Evolutionary conservation across 1,140 invertebrate species (phyloP), one percentile per base, ranked within the genome.

Genomic region (Stenopsyche tienmushanensis): DNA sequence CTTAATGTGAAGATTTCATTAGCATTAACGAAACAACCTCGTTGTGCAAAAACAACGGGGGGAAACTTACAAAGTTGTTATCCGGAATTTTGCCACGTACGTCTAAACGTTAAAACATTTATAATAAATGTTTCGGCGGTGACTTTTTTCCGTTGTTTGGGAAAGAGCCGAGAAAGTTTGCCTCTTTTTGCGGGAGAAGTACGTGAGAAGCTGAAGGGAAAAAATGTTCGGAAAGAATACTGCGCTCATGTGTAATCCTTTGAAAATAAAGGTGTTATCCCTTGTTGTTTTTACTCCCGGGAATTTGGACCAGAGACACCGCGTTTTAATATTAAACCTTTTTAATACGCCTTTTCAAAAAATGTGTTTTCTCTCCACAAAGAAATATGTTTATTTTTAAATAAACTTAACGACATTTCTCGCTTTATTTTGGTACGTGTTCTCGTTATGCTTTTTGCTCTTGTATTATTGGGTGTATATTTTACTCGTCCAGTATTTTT

Each of bases 41-140:
- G 23, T 60, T 44, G 57, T 26, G 57, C 24, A 18, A 47, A 26
- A 60, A 47, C 42, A 34, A 60, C 2, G 39, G n/a, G 23, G 52
- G 21, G 42, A 60, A 47, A 45, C 42, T 47, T 47, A 26, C 10
- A 60, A 60, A 60, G 57, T 60, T 60, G 57, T 60, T 60, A 60
- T 60, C 52, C 52, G 21, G 62, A 64, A 54, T 54, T 64, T 54
- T 23, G 50, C 62, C 41, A 47, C 62, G 52, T 53, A 54, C 62
- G 50, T 64, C 29, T 45, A 64, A 54, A 64, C 50, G 62, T 45
- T 64, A 54, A 64, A 64, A 64, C 62, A 64, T 64, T 54, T 64
- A 64, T 64, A 54, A 64, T 64, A 64, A 64, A 64, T 64, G 62
- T 64, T 64, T 41, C 24, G 39, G 10, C 62, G 62, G 50, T 53